Evolutionary conservation across 1,140 invertebrate species (phyloP).

Genomic region (Holotrichia oblita): DNA sequence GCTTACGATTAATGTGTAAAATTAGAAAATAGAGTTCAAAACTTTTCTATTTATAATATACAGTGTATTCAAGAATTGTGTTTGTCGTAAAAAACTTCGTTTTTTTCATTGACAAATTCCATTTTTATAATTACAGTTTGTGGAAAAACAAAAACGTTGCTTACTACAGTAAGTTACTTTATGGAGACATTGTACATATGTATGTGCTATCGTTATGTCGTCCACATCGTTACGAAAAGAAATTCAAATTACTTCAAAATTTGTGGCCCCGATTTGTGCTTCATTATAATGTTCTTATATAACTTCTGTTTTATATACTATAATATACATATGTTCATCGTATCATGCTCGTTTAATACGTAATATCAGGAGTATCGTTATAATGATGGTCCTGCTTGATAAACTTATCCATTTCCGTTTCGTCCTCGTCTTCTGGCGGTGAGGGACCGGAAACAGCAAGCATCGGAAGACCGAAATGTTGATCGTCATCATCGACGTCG

Average conservation of each 20-base stretch:
- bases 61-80: neutral
- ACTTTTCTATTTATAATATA: neutral
- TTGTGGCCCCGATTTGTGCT: constrained; percentile 32
- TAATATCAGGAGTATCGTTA: neutral
- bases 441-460: constrained; percentile 80
- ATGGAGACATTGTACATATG: too few relatives aligned
- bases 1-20: constrained; percentile 13
- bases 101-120: neutral
- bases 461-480: constrained; percentile 77
- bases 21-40: constrained; percentile 11
- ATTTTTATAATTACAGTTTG: too few relatives aligned
- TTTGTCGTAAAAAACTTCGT: neutral
- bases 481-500: constrained; percentile 58
- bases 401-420: constrained; percentile 44
- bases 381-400: constrained; percentile 26
- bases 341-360: neutral
- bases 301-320: neutral
- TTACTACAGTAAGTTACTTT: too few relatives aligned
- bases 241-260: neutral
- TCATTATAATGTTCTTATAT: neutral
- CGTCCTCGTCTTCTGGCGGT: constrained; percentile 68
- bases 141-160: too few relatives aligned
- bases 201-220: neutral
- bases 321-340: neutral
- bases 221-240: neutral